Base-by-base conservation (phyloP, 2,888 invertebrate species). In the Scaptomyza flava region DNA sequence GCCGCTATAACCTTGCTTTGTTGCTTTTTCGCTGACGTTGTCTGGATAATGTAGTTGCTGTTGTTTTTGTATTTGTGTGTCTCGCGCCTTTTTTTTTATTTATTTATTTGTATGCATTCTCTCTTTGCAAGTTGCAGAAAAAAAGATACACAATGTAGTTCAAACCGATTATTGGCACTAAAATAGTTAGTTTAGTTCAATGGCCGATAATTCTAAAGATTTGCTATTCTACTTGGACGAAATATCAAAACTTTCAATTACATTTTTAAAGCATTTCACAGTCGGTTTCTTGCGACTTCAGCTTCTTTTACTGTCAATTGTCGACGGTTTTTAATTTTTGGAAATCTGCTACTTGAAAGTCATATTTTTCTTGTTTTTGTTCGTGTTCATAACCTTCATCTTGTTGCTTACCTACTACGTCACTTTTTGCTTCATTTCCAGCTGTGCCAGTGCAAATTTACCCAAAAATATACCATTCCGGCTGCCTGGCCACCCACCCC, bases 381-480 rank as follows among this genome's bases (percentile, higher is more conserved):
- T 60, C 47, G 59, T 68, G 59, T 53, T 66, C 75, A 69, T 69
- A 62, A 64, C 56, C 72, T 50, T 64, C 66, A 62, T 62, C 72
- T 80, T 69, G 69, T 59, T 53, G 70, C 86, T 84, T 80, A 80
- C 74, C 83, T 81, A 86, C 83, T 83, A 83, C 86, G 86, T 83
- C 77, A 83, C 81, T 50, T 17, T 50, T 34, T 23, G 79, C 68
- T 85, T 81, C 76, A 84, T 76, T 84, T 84, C 84, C 84, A 87
- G 85, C 84, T 84, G 84, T 84, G 78, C 82, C 51, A 72, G 81
- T 79, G 87, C 87, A 87, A 84, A 84, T 84, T 87, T 87, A 81
- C 83, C 81, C n/a, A n/a, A 81, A 84, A 84, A 84, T 81, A 84
- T 76, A 84, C 84, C 84, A 73, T 84, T 84, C 87, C 83, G 81